A percentile compares a stretch with the other conserved stretches of the same genome.
Evolutionary conservation across 2,797 vertebrate species (phyloP).

Genomic region (Emydoidea blandingii): DNA sequence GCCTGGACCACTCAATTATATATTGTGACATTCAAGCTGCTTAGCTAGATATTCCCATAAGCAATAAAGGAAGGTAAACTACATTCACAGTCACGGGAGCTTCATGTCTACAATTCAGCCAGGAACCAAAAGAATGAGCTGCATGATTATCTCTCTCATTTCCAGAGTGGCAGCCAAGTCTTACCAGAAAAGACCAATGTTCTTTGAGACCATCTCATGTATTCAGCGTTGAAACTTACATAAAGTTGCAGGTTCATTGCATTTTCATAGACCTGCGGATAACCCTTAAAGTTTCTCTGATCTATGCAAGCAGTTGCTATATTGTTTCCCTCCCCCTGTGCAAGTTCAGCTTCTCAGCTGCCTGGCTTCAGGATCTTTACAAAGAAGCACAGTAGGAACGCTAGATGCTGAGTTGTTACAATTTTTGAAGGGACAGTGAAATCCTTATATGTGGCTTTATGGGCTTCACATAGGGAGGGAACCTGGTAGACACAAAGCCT

Average conservation of each 20-base stretch:
- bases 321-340: background rate
- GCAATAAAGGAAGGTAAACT: background rate
- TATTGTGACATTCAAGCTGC: constrained; percentile 6
- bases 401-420: accelerated
- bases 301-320: constrained; percentile 22
- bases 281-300: background rate
- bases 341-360: background rate
- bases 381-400: background rate
- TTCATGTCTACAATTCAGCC: background rate
- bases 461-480: background rate
- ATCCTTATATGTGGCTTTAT: background rate
- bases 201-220: constrained; percentile 42
- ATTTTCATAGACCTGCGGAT: background rate
- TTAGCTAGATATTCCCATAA: constrained; percentile 14
- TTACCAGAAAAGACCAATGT: constrained; percentile 13
- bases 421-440: background rate
- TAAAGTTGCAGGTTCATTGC: background rate
- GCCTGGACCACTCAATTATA: background rate
- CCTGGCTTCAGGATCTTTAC: background rate
- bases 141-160: constrained; percentile 33
- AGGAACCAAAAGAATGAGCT: constrained; percentile 52
- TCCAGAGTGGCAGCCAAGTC: constrained; percentile 36
- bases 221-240: constrained; percentile 34
- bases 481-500: background rate
- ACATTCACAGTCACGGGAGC: constrained; percentile 8